phyloP scores from a whole-genome alignment of 2,113 vertebrate species.

The Otis tarda region DNA sequence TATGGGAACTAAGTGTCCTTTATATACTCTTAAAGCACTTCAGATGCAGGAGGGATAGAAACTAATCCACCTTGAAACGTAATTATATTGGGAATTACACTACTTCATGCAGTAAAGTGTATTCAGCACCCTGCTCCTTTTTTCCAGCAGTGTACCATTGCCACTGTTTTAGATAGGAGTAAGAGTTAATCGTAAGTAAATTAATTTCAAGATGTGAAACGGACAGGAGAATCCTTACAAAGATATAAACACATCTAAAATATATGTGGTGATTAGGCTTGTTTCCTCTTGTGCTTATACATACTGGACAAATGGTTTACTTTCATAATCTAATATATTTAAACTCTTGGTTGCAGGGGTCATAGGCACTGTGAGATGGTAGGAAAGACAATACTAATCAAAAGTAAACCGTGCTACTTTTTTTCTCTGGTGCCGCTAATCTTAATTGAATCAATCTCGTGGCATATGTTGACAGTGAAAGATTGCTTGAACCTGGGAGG shows the following conservation, averaged over 20 bases:
- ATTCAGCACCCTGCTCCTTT: slow-evolving; percentile 20
- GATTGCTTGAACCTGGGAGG: slow-evolving; percentile 95
- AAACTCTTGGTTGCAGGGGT: slow-evolving; percentile 51
- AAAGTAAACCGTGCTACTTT: slow-evolving; percentile 89
- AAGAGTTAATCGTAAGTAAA: slow-evolving; percentile 51
- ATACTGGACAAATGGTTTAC: background rate
- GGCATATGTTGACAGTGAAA: slow-evolving; percentile 96
- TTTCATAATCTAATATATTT: slow-evolving; percentile 35
- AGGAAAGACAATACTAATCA: slow-evolving; percentile 86
- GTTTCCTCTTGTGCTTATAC: slow-evolving; percentile 17
- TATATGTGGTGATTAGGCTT: background rate
- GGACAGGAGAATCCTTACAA: slow-evolving; percentile 9
- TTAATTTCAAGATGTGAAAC: background rate
- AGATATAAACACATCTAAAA: background rate
- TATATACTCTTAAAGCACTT: slow-evolving; percentile 4
- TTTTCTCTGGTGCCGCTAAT: slow-evolving; percentile 83
- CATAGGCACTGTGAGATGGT: slow-evolving; percentile 59
- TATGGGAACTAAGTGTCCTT: background rate
- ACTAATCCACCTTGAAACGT: slow-evolving; percentile 45
- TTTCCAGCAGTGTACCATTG: background rate
- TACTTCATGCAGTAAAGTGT: slow-evolving; percentile 54
- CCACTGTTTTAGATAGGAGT: background rate
- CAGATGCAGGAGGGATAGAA: slow-evolving; percentile 16
- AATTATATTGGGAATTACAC: slow-evolving; percentile 70
- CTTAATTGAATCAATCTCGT: slow-evolving; percentile 99